Evolutionary conservation across 2,797 vertebrate species (phyloP).

Genomic region (Tapera naevia): DNA sequence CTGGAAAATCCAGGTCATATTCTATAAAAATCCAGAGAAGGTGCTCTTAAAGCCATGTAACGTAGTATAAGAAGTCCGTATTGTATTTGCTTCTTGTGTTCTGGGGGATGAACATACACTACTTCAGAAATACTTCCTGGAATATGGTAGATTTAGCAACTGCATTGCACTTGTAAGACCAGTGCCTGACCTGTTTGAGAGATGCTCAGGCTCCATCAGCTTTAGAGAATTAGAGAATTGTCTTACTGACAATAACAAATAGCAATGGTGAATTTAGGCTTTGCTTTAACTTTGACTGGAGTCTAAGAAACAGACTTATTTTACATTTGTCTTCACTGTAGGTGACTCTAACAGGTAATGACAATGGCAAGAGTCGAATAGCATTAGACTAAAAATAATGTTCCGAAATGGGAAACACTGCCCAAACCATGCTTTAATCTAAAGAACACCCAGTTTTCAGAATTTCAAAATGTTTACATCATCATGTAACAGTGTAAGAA

Average conservation of each 20-base stretch:
- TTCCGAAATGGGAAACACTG: not conserved
- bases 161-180: not conserved
- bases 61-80: not conserved
- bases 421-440: not conserved
- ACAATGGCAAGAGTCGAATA: not conserved
- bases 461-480: not conserved
- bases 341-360: not conserved
- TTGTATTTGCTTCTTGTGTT: not conserved
- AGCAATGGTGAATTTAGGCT: not conserved
- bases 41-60: not conserved
- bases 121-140: not conserved
- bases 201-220: not conserved
- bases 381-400: not conserved
- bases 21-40: not conserved
- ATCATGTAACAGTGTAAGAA: not conserved
- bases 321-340: not conserved
- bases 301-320: conserved; percentile 13
- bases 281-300: conserved; percentile 26
- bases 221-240: not conserved
- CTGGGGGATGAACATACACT: not conserved
- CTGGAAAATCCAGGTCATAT: not conserved
- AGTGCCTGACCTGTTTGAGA: not conserved
- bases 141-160: not conserved
- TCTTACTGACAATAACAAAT: not conserved
- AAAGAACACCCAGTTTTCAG: not conserved